Base-by-base conservation (phyloP, 2,113 vertebrate genomes). In the Bagarius yarrelli region DNA sequence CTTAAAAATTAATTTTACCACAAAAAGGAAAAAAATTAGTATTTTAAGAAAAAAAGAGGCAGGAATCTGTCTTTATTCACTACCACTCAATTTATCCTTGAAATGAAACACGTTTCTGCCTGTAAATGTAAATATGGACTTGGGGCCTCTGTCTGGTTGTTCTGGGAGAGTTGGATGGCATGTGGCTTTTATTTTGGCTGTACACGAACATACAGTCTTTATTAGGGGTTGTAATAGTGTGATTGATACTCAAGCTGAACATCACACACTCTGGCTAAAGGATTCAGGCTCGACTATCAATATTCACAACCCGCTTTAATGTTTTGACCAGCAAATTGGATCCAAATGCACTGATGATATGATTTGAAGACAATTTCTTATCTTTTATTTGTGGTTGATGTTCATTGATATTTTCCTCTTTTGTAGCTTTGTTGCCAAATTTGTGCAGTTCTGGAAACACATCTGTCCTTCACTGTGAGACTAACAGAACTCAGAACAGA, bases 291-390 rank as follows among this genome's bases (percentile, higher is more conserved):
- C 11, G 44, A 59, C 79, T 86, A 87, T 89, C 84, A 84, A 76
- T 75, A 60, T 86, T 52, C n/a, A 71, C 52, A 61, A 59, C 53
- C 25, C 53, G 83, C 86, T 88, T 89, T 89, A 84, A 88, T 88
- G 83, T 79, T 77, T 73, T 70, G 69, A 81, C 80, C 76, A 34
- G 82, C 79, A 87, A 85, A 89, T 87, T 82, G 67, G 83, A 83
- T 83, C 83, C 86, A 87, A 89, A 89, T 86, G 85, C 83, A 74
- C 47, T 81, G 84, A 85, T 85, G 83, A 83, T 86, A 86, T 86
- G 84, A 79, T 71, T 86, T 83, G 67, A 56, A 85, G 85, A 80
- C 78, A 53, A 71, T 60, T 79, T 47, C 82, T 87, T 85, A 87
- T 89, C 83, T 82, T 82, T 85, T 75, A 79, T 84, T 82, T 70